Percentiles rank a stretch among this genome's conserved stretches.
Evolutionary conservation across 2,888 invertebrate species (phyloP).

Genomic region (Aplocera efformata): DNA sequence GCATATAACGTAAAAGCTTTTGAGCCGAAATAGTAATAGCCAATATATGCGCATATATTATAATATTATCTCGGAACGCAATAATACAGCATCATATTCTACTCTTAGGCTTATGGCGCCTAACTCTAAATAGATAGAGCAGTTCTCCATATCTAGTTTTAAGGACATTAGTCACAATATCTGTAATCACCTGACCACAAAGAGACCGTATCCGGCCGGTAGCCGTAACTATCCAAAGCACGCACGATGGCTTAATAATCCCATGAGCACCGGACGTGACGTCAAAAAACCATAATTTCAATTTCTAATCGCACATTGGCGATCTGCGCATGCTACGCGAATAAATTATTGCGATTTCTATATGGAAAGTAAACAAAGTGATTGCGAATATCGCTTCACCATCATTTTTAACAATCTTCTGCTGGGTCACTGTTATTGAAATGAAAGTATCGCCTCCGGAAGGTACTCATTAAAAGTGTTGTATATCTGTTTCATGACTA

Average conservation of each 20-base stretch:
- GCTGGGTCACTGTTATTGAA: not conserved
- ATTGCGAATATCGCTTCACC: slow-evolving; percentile 17
- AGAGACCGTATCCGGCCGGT: slow-evolving; percentile 1
- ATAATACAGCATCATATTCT: too few relatives aligned
- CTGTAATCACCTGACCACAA: slow-evolving; percentile 4
- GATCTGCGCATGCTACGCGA: slow-evolving; percentile 43
- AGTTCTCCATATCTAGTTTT: too few relatives aligned
- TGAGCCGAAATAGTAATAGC: too few relatives aligned
- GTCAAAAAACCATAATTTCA: slow-evolving; percentile 40
- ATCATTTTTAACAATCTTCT: slow-evolving; percentile 9
- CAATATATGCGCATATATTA: too few relatives aligned
- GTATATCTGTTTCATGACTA: too few relatives aligned
- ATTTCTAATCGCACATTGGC: slow-evolving; percentile 48
- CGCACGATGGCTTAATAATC: slow-evolving; percentile 19
- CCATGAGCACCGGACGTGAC: slow-evolving; percentile 47
- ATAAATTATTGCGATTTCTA: slow-evolving; percentile 22
- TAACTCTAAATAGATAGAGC: too few relatives aligned
- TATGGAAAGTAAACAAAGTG: slow-evolving; percentile 27
- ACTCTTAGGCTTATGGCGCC: too few relatives aligned
- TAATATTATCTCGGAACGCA: too few relatives aligned
- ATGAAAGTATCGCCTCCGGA: not conserved
- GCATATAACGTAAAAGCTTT: too few relatives aligned
- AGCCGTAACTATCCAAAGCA: slow-evolving; percentile 7
- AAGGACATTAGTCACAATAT: not conserved
- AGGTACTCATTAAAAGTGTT: not conserved